Evolutionary conservation across 2,888 invertebrate genomes (phyloP).

Genomic region (Mythimna ferrago): DNA sequence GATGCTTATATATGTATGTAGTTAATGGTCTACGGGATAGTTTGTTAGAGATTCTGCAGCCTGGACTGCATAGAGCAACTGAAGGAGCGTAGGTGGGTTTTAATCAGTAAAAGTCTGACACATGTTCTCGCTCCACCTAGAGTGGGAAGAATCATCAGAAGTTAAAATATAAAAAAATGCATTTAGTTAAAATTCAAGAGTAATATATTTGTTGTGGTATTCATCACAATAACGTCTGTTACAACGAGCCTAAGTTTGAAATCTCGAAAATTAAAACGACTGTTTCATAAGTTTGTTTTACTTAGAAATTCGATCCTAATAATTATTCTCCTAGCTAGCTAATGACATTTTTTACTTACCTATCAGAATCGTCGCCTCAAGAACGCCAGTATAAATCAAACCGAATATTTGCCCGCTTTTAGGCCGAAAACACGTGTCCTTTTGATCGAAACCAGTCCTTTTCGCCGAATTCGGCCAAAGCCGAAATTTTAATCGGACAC

Average conservation of each 20-base stretch:
- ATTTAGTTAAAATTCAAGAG: too few relatives aligned
- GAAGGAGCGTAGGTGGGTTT: too few relatives aligned
- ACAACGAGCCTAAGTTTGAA: not conserved
- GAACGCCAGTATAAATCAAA: not conserved
- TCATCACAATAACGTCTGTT: too few relatives aligned
- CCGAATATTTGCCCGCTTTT: not conserved
- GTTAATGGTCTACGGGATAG: too few relatives aligned
- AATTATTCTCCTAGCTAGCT: not conserved
- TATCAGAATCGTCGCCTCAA: not conserved
- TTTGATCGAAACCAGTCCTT: not conserved
- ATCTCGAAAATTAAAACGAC: not conserved
- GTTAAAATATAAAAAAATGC: too few relatives aligned
- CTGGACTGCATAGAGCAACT: too few relatives aligned
- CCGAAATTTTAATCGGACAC: not conserved
- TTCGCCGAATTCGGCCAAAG: not conserved
- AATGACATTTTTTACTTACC: not conserved
- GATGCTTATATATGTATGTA: too few relatives aligned
- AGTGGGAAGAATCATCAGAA: too few relatives aligned
- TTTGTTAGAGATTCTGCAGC: too few relatives aligned
- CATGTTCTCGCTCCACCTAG: too few relatives aligned
- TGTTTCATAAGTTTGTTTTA: not conserved
- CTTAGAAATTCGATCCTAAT: not conserved
- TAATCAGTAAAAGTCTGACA: too few relatives aligned
- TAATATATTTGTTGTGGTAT: too few relatives aligned
- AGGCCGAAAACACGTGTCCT: not conserved